Base-by-base conservation (phyloP, 2,113 vertebrate genomes). In the Falco punctatus region DNA sequence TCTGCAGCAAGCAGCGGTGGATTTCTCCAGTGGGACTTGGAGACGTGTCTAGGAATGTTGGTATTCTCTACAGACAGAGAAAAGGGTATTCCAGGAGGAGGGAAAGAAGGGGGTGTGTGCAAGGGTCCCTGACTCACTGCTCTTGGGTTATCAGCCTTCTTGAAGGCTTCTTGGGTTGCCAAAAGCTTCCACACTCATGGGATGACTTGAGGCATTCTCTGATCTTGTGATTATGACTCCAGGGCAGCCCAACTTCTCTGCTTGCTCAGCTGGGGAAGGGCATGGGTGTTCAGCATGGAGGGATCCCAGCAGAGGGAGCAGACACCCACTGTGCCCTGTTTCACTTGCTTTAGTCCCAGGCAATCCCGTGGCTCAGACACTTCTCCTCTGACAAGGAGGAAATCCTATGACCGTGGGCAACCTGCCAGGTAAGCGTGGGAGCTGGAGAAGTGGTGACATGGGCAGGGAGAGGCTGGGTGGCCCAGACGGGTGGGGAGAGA, bases 381-480 rank as follows among this genome's bases (percentile, higher is more conserved):
- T 0, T 99, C 99, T 1, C 99, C 99, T 3, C 96, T 99, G 94
- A 99, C 98, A 6, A 97, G 99, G 59, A 98, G 99, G 92, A 99
- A 99, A 94, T 99, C 99, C 10, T 99, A 99, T 2, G 99, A 99
- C 96, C 98, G 99, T 42, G 98, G 98, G 9, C 98, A 98, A 21
- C 98, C 99, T 3, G 97, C 98, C 95, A 99, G 99, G 99, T 98
- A 93, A 98, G 97, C 42, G 1, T 33, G 24, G 21, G 46, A 82
- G 52, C 59, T 67, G 21, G 17, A 49, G 33, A 26, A 23, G 17
- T 1, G 27, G 35, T 5, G 8, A 3, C 52, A 1, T 0, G 27
- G 84, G 26, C n/a, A 51, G 64, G 42, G 72, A 49, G 44, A n/a
- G 69, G 12, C 64, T 81, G 33, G 14, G 52, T 15, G 33, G 40